Conservation (phyloP, 2,113 vertebrate species). For the Tamias sibiricus region DNA sequence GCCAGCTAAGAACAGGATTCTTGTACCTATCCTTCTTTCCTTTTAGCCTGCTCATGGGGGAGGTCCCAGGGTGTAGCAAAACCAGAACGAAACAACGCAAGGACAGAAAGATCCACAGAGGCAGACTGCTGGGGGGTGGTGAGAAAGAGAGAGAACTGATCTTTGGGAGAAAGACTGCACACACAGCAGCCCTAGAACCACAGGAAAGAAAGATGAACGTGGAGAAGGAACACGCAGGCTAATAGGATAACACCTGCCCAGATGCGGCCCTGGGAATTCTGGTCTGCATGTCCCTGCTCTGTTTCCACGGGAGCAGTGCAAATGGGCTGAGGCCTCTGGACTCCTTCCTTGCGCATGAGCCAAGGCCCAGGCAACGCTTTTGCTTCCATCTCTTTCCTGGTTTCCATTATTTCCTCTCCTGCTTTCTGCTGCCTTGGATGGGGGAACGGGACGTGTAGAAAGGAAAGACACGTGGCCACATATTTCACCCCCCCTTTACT, state of each 20-base stretch:
- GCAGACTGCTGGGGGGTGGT: background rate
- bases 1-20: background rate
- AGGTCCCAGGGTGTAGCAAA: background rate
- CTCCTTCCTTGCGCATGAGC: rapidly evolving
- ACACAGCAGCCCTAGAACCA: background rate
- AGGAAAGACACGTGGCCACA: background rate
- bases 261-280: rapidly evolving
- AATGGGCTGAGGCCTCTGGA: rapidly evolving
- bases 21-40: background rate
- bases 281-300: rapidly evolving
- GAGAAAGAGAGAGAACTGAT: background rate
- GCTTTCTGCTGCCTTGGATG: no score
- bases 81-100: background rate
- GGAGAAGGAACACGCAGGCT: rapidly evolving
- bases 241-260: rapidly evolving
- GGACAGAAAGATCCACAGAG: background rate
- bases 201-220: rapidly evolving
- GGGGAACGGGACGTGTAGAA: background rate
- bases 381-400: rapidly evolving
- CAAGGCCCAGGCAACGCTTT: rapidly evolving
- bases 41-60: background rate
- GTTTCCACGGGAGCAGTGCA: rapidly evolving
- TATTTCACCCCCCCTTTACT: rapidly evolving
- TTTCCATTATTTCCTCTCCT: rapidly evolving
- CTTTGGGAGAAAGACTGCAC: background rate